These are phyloP conservation scores for Euschistus heros DNA, from an alignment of 1,140 invertebrate genomes.

Conservation along the genomic window DNA sequence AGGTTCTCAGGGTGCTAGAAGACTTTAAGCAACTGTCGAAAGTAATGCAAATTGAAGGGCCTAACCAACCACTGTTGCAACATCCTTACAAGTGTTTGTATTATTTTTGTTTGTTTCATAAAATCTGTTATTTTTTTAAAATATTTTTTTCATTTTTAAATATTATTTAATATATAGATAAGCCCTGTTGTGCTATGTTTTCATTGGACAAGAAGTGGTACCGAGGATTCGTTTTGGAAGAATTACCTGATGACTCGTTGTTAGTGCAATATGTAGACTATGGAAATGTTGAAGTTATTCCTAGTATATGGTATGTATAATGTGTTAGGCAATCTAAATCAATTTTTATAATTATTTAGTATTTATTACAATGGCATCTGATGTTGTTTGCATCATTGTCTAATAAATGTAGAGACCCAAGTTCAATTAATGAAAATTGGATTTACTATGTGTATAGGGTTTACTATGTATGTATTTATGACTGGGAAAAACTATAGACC, in stretches of 20 bases:
- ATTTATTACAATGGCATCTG: neutral
- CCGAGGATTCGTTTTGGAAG: slow-evolving; percentile 42
- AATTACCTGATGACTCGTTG: slow-evolving; percentile 30
- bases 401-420: neutral
- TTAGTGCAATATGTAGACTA: slow-evolving; percentile 42
- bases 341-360: neutral
- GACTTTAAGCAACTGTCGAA: slow-evolving; percentile 16
- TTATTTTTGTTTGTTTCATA: neutral
- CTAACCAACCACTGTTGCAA: slow-evolving; percentile 7
- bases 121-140: slow-evolving; percentile 2
- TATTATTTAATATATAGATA: slow-evolving; percentile 27
- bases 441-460: neutral
- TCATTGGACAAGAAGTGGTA: slow-evolving; percentile 38
- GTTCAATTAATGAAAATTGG: neutral
- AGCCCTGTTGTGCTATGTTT: slow-evolving; percentile 33
- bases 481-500: no score
- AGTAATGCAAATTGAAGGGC: slow-evolving; percentile 18
- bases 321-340: neutral
- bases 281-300: slow-evolving; percentile 38
- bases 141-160: slow-evolving; percentile 1
- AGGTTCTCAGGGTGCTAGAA: slow-evolving; percentile 3
- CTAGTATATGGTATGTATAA: slow-evolving; percentile 23
- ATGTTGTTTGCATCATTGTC: neutral
- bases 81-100: slow-evolving; percentile 18
- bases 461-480: neutral